phyloP scores from a whole-genome alignment of 2,888 invertebrate species.

The Drosophila meridiana region DNA sequence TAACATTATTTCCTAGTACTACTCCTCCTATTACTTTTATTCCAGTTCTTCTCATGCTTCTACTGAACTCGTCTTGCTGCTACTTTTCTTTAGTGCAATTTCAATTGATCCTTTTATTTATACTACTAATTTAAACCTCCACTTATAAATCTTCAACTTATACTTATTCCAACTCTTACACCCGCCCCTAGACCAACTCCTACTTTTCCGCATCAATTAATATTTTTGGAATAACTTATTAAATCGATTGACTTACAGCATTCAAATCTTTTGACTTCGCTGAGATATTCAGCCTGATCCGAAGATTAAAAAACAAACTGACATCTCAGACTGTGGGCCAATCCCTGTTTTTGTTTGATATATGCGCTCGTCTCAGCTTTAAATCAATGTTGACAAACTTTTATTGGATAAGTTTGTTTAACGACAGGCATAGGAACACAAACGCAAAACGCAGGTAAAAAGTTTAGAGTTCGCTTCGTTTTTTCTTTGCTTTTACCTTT shows the following conservation, averaged over 20 bases:
- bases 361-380: slow-evolving; percentile 76
- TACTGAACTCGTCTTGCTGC: too few species aligned
- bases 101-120: not conserved
- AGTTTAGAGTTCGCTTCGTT: slow-evolving; percentile 56
- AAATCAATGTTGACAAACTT: slow-evolving; percentile 85
- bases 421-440: slow-evolving; percentile 66
- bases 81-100: not conserved
- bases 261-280: slow-evolving; percentile 5
- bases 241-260: not conserved
- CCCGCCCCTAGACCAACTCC: not conserved
- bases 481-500: not conserved
- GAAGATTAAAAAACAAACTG: slow-evolving; percentile 35
- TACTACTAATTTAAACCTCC: not conserved
- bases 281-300: not conserved
- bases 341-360: slow-evolving; percentile 56
- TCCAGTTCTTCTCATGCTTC: too few species aligned
- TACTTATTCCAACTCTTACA: not conserved
- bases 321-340: slow-evolving; percentile 33
- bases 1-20: too few species aligned
- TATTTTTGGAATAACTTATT: not conserved
- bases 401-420: slow-evolving; percentile 85
- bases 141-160: not conserved
- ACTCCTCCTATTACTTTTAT: too few species aligned
- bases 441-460: slow-evolving; percentile 65
- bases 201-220: not conserved